Base-by-base conservation (phyloP, 2,888 invertebrate species). In the Zaprionus lineosus region DNA sequence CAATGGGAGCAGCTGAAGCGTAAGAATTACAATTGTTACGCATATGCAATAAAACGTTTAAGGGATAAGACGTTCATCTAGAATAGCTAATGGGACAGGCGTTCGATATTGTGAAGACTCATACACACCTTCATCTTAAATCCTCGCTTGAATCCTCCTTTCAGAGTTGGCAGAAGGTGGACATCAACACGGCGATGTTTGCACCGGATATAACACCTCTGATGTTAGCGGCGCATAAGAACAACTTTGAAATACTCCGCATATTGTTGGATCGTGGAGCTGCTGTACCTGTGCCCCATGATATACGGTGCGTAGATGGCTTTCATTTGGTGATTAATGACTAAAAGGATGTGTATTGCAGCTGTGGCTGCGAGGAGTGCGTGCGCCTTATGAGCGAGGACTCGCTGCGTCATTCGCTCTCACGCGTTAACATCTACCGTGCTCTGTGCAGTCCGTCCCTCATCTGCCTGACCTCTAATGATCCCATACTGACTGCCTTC, bases 201-300 rank as follows among this genome's bases (percentile, higher is more conserved):
- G 95, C 98, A 0, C 95, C 97, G 0, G 98, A 98, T 89, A 94
- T 98, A 74, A 98, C 98, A 0, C 98, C 98, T 0, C 91, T 98
- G 58, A 95, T 97, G 86, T 91, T 98, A 73, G 98, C 98, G 0
- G 97, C 98, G 16, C 98, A 98, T 88, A 93, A 95, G 86, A 97
- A 98, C 89, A 98, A 98, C 91, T 98, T 98, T 87, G 98, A 98
- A 91, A 98, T 98, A 82, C 92, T 98, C 73, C 98, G 98, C 91
- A 93, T 98, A 50, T 91, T 98, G 12, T 91, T 98, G 53, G 98
- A 98, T 88, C 92, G 98, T 43, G 98, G 98, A 12, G 97, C 97
- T 3, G 95, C 96, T 1, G 92, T 98, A 47, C 97, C 97, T 0
- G 94, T 95, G 92, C 97, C 97, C 15, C 97, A 97, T 87, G 96